Evolutionary conservation across 2,113 vertebrate species (phyloP).

Genomic region (Rynchops niger): DNA sequence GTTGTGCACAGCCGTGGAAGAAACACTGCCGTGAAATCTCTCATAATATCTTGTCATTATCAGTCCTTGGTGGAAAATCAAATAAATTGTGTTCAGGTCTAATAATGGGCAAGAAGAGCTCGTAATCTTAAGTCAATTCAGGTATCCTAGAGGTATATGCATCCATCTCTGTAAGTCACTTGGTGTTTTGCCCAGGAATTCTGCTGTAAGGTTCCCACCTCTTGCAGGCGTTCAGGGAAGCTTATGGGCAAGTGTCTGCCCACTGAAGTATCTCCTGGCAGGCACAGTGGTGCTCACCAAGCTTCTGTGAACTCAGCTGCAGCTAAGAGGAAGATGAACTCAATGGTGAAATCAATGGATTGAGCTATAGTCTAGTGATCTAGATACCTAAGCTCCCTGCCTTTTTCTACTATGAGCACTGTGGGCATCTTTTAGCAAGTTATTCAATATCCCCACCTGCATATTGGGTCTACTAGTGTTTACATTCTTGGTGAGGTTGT

Average conservation of each 20-base stretch:
- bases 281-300: neutral
- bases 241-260: fast-evolving
- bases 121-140: neutral
- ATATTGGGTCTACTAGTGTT: neutral
- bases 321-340: neutral
- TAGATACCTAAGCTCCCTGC: neutral
- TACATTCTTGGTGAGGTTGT: neutral
- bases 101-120: neutral
- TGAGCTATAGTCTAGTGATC: neutral
- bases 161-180: neutral
- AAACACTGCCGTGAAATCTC: neutral
- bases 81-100: neutral
- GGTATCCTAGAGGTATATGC: neutral
- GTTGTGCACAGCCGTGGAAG: neutral
- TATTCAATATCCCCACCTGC: neutral
- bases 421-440: neutral
- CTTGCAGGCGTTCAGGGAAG: neutral
- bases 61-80: neutral
- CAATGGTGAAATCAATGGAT: neutral
- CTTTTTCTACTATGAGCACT: neutral
- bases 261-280: neutral
- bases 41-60: neutral
- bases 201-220: fast-evolving
- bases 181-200: neutral
- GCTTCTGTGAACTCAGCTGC: neutral